Conservation (phyloP, 1,140 invertebrate genomes). For the Hetaerina americana region DNA sequence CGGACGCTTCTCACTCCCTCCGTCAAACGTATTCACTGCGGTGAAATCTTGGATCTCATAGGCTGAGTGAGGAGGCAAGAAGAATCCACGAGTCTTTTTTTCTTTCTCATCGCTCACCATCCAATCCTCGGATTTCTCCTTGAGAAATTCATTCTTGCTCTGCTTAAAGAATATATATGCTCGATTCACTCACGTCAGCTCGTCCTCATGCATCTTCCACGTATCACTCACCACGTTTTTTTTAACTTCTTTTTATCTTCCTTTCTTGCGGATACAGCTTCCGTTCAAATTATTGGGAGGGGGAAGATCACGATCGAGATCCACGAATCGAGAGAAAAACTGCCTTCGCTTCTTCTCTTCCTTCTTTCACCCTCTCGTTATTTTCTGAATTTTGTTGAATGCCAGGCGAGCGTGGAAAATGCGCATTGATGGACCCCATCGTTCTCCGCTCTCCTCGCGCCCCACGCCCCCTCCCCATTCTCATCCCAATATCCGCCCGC, state of each 20-base stretch:
- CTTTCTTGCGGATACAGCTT: no score
- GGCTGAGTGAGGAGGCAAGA: not conserved
- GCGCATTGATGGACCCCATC: not conserved
- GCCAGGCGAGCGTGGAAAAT: not conserved
- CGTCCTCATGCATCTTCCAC: not conserved
- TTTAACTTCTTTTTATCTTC: not conserved
- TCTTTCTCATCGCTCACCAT: no score
- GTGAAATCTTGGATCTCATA: not conserved
- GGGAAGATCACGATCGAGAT: no score
- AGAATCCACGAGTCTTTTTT: not conserved
- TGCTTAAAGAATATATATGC: not conserved
- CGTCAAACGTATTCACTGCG: no score
- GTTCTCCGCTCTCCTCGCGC: not conserved
- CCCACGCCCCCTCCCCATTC: no score
- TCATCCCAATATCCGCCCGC: no score
- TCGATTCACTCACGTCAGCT: not conserved
- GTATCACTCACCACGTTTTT: not conserved
- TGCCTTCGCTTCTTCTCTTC: no score
- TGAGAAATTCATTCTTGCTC: not conserved
- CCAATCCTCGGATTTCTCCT: no score
- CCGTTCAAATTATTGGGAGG: not conserved
- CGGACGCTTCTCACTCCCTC: no score
- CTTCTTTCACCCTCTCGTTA: no score
- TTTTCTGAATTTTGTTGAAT: not conserved
- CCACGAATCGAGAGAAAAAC: no score